Base-by-base conservation (phyloP, 2,888 invertebrate genomes). In the Bhutanitis thaidina region DNA sequence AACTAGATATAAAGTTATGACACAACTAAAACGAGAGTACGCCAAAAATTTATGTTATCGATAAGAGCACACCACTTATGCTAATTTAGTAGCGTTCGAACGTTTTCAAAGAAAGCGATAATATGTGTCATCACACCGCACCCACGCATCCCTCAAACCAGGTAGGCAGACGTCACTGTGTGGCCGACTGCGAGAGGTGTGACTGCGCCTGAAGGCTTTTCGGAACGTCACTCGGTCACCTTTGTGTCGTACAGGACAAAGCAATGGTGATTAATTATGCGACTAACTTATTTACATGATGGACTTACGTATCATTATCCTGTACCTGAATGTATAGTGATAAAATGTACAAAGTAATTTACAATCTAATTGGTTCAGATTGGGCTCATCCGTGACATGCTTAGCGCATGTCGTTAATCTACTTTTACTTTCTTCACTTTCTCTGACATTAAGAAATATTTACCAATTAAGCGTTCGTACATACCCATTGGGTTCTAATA, bases 341-440 rank as follows among this genome's bases (percentile, higher is more conserved):
- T 10, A 14, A 13, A 45, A 41, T 41, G 41, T 41, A 43, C 36
- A 35, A 9, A 36, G 49, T 37, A 49, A 44, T 50, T 40, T 40
- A 15, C 16, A 41, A 30, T 43, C n/a, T 51, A 51, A 51, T 51
- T 51, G 45, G 40, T 36, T 16, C 34, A 40, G 41, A 51, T 51
- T 51, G 45, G 41, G 40, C 41, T 46, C 46, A 37, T 46, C 45
- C 51, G 51, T 46, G 51, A 46, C 51, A 51, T 41, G 51, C 25
- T 46, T 46, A 36, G 15, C 10, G 40, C 20, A 9, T 34, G 38
- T 46, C 45, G 41, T 36, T 40, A 41, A 40, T 46, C 51, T 16
- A 51, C 51, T 51, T 51, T 51, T 51, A 51, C 51, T 51, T 43
- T 51, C 51, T 30, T 46, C 25, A 51, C 51, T 51, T 51, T 51